Evolutionary conservation across 2,797 vertebrate genomes (phyloP), one percentile per base, ranked within the genome.

Genomic region (Forpus xanthops): DNA sequence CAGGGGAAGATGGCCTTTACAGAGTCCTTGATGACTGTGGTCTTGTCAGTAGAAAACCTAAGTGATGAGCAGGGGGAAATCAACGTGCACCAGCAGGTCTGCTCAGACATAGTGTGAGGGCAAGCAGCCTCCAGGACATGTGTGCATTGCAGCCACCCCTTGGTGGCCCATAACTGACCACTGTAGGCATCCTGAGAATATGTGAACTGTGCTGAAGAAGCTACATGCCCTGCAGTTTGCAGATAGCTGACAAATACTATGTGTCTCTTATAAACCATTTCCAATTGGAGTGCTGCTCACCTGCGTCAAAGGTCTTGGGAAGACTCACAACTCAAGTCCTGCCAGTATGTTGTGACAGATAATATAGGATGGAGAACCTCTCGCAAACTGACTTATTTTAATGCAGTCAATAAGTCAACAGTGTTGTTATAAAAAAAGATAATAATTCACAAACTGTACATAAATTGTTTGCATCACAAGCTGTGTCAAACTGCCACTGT

Each of bases 191-290:
- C 52, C 42, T 3, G 6, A 45, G 39, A 19, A 5, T 1, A 6
- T 6, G 12, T 5, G 8, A 72, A 28, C 13, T 10, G 42, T 64
- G 55, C 33, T 41, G 62, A 66, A 39, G 19, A 33, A 30, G 10
- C 5, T 20, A 5, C 0, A 0, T 19, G 13, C 17, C 24, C n/a
- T 87, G 52, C 6, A 5, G 14, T 37, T 64, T n/a, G 60, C 19
- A 72, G 35, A 3, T 11, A 47, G 44, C 4, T 11, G 17, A 4
- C 5, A 75, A 28, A 37, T 27, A 23, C 17, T 9, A 3, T 5
- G 3, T 20, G 17, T 30, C 28, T 12, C n/a, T 28, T 31, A 19
- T 5, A n/a, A 87, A 44, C 10, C 6, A 3, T 7, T 37, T 25
- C 25, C 52, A 75, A 42, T 1, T n/a, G 37, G 11, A 3, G 11